These are phyloP conservation scores for Philonicus albiceps DNA, from an alignment of 2,888 invertebrate genomes.

Conservation along the genomic window DNA sequence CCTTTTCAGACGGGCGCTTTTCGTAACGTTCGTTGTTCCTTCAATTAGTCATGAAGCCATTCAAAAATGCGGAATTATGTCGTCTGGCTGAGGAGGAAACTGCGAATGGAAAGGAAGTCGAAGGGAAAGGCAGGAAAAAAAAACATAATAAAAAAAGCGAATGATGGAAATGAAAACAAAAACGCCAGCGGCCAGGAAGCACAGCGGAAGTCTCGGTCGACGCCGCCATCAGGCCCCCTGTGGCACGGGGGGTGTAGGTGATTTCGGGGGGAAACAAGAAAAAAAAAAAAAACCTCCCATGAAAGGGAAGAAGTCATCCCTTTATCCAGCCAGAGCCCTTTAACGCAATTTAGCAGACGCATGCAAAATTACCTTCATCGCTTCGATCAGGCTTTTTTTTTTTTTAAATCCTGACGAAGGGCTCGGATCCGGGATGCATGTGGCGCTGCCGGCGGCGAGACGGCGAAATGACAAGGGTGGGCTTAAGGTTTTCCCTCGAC, in stretches of 20 bases:
- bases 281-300: not conserved
- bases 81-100: not conserved
- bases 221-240: not conserved
- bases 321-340: not conserved
- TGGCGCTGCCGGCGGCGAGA: not conserved
- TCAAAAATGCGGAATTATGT: not conserved
- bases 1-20: not conserved
- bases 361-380: not conserved
- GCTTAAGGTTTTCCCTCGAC: not conserved
- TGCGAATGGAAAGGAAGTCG: not conserved
- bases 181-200: not conserved
- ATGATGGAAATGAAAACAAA: not conserved
- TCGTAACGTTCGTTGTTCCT: not conserved
- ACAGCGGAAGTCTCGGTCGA: not conserved
- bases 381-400: not conserved
- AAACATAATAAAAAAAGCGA: not conserved
- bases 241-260: not conserved
- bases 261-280: not conserved
- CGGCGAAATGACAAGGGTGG: not conserved
- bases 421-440: not conserved
- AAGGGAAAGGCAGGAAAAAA: not conserved
- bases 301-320: not conserved
- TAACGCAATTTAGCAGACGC: not conserved
- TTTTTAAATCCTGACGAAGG: not conserved
- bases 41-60: not conserved